Base-by-base conservation (phyloP, 1,140 invertebrate genomes). In the Lanistes nyassanus region DNA sequence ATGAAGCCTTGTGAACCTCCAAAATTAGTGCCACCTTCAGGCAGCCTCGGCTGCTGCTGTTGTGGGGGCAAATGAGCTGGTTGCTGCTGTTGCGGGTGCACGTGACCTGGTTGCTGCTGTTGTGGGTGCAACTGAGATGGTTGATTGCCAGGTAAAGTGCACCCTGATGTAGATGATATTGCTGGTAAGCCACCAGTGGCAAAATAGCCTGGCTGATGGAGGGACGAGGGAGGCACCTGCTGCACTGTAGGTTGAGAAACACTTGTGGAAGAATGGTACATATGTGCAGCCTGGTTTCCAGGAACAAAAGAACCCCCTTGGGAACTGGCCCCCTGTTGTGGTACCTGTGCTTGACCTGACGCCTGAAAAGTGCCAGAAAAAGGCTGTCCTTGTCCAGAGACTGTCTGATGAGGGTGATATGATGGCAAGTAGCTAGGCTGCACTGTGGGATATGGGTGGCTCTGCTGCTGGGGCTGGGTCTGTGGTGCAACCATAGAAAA, bases 1-100 rank as follows among this genome's bases (percentile, higher is more conserved):
- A 13, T 31, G 39, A 47, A 21, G 47, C 29, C n/a, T 19, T 37
- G 36, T 21, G 21, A 3, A 51, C 31, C 19, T 39, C 66, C 47
- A 23, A 37, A 26, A 42, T 26, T 29, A 37, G 66, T 29, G 16
- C 37, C 19, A 16, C 47, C 37, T 9, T 68, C 67, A 39, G 64
- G 79, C 55, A 73, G 81, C 64, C 73, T 69, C 39, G 34, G 64
- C 42, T 70, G 64, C 34, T 65, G 65, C 29, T 64, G n/a, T 69
- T 74, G 71, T 26, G 67, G 62, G 26, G 23, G 66, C 21, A 29
- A 65, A 23, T 72, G 76, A 9, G 13, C n/a, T 31, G 39, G 51
- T n/a, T 58, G 55, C 47, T 65, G 37, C 55, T 58, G 47, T 29
- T 80, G 76, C 7, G 55, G 23, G 0, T 68, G 7, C 51, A 36